These are phyloP conservation scores for Platyrinchus mystaceus DNA, from an alignment of 2,797 vertebrate species.

Conservation along the genomic window DNA sequence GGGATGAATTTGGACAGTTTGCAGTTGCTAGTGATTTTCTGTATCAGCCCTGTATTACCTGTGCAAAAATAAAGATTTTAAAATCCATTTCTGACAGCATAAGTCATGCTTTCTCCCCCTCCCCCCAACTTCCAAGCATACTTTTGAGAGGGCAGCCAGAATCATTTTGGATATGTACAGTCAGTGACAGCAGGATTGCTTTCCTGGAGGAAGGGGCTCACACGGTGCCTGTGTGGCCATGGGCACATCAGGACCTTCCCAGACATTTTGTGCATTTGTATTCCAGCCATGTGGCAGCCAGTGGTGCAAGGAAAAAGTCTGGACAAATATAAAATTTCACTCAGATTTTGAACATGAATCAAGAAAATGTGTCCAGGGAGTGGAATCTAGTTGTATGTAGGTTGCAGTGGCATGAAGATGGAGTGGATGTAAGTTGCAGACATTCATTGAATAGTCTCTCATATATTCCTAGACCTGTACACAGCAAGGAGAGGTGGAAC, in stretches of 20 bases:
- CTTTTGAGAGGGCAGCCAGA: not conserved
- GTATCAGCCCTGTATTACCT: not conserved
- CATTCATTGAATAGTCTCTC: not conserved
- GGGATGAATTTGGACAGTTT: not conserved
- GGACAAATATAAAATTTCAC: not conserved
- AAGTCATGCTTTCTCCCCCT: not conserved
- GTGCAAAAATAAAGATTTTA: not conserved
- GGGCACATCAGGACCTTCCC: not conserved
- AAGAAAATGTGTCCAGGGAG: not conserved
- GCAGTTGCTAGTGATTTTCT: not conserved
- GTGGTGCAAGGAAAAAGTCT: not conserved
- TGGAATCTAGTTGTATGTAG: not conserved
- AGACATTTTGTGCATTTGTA: not conserved
- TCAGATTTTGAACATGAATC: not conserved
- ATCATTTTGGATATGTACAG: not conserved
- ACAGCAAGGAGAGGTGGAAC: not conserved
- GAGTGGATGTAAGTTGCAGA: not conserved
- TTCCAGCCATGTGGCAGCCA: not conserved
- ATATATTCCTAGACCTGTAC: not conserved
- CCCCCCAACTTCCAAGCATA: not conserved
- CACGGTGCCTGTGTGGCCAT: fast-evolving
- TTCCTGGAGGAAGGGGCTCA: not conserved
- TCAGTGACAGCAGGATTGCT: not conserved
- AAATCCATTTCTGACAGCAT: not conserved
- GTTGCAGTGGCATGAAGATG: not conserved